Percentiles rank a stretch among this genome's conserved stretches.
Evolutionary conservation across 2,888 invertebrate species (phyloP).

Genomic region (Auanema sp.): DNA sequence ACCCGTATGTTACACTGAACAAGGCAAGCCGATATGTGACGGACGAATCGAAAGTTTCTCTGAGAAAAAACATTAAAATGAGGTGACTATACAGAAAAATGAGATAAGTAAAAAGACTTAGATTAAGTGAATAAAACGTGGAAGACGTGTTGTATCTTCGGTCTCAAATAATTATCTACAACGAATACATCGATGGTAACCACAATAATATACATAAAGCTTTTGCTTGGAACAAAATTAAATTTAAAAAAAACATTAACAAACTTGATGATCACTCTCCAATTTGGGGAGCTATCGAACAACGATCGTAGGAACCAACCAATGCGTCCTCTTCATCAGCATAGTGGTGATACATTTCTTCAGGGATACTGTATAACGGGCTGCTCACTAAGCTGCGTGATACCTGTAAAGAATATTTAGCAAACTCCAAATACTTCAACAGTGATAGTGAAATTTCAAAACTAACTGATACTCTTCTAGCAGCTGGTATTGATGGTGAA

Average conservation of each 20-base stretch:
- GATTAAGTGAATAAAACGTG: too few relatives aligned
- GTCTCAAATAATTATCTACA: too few relatives aligned
- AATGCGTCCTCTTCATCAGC: slow-evolving; percentile 10
- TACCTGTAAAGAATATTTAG: slow-evolving; percentile 18
- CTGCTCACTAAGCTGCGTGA: slow-evolving; percentile 45
- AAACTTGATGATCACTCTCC: slow-evolving; percentile 5
- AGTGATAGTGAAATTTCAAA: neutral
- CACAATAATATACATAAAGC: neutral
- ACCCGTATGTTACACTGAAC: too few relatives aligned
- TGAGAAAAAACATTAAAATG: too few relatives aligned
- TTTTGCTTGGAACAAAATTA: neutral
- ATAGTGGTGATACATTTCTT: slow-evolving; percentile 30
- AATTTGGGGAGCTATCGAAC: slow-evolving; percentile 17
- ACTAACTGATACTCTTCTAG: slow-evolving; percentile 32
- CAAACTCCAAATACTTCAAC: neutral
- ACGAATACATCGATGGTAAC: too few relatives aligned
- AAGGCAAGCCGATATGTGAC: too few relatives aligned
- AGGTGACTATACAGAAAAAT: too few relatives aligned
- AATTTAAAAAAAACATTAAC: neutral
- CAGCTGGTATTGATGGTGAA: slow-evolving; percentile 30
- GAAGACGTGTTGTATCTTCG: too few relatives aligned
- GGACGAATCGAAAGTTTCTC: too few relatives aligned
- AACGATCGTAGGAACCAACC: slow-evolving; percentile 19
- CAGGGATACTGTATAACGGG: slow-evolving; percentile 52
- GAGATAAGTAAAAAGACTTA: too few relatives aligned